Conservation (phyloP, 2,888 invertebrate species). For the Opisthograptis luteolata region DNA sequence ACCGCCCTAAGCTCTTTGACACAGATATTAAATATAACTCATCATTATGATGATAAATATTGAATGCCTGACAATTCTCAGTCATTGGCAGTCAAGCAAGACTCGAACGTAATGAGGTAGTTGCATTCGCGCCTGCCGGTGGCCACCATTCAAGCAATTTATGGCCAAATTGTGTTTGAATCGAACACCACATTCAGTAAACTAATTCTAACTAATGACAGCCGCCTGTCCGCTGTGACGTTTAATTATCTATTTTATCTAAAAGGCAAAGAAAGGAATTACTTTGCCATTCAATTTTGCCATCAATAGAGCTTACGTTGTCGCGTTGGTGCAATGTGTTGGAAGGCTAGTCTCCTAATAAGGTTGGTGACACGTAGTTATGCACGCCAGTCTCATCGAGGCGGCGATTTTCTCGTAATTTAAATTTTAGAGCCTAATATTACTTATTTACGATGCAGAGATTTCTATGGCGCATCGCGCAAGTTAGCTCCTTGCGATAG, state of each 20-base stretch:
- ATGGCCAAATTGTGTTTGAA: slow-evolving; percentile 47
- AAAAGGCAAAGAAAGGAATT: slow-evolving; percentile 29
- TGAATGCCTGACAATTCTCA: slow-evolving; percentile 56
- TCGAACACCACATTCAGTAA: slow-evolving; percentile 36
- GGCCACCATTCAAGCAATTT: slow-evolving; percentile 56
- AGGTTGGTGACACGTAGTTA: slow-evolving; percentile 6
- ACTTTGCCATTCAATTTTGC: slow-evolving; percentile 29
- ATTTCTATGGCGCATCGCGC: background rate
- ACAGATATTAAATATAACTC: slow-evolving; percentile 61
- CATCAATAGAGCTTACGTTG: slow-evolving; percentile 25
- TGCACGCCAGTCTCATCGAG: background rate
- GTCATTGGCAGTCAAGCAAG: slow-evolving; percentile 49
- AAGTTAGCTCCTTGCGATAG: no score
- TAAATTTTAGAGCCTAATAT: slow-evolving; percentile 1
- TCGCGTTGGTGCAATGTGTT: slow-evolving; percentile 18
- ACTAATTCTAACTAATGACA: slow-evolving; percentile 51
- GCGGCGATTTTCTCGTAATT: slow-evolving; percentile 9
- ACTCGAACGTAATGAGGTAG: slow-evolving; percentile 47
- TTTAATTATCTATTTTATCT: slow-evolving; percentile 38
- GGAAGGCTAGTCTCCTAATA: slow-evolving; percentile 18
- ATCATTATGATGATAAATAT: slow-evolving; percentile 61
- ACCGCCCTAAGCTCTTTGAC: slow-evolving; percentile 44
- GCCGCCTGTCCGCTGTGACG: slow-evolving; percentile 39
- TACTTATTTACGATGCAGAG: background rate
- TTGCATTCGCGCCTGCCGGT: slow-evolving; percentile 44